A percentile compares a stretch with the other conserved stretches of the same genome.
These are phyloP conservation scores for Brachymystax lenok DNA, from an alignment of 2,797 vertebrate species.

Conservation along the genomic window DNA sequence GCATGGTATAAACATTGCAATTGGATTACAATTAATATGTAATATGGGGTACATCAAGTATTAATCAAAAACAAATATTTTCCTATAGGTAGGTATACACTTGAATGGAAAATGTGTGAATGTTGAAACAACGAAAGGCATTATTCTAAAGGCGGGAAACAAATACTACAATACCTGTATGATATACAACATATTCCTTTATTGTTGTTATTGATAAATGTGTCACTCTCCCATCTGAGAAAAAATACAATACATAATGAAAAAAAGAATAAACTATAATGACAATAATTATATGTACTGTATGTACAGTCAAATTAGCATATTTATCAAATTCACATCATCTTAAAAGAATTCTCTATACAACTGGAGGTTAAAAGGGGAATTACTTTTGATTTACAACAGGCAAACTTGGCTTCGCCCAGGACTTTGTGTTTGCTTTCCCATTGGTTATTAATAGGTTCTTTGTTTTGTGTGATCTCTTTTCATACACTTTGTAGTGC, in stretches of 20 bases:
- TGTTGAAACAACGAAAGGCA: not conserved
- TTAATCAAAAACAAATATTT: no score
- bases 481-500: conserved; percentile 19
- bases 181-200: conserved; percentile 68
- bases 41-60: no score
- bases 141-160: not conserved
- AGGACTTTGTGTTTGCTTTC: conserved; percentile 3
- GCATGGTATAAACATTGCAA: no score
- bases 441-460: not conserved
- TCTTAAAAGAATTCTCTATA: conserved; percentile 56
- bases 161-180: conserved; percentile 6
- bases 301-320: conserved; percentile 56
- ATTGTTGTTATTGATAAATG: conserved; percentile 71
- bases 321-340: conserved; percentile 55
- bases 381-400: conserved; percentile 42
- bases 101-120: not conserved
- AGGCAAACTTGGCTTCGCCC: conserved; percentile 28
- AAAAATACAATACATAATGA: conserved; percentile 59
- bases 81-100: not conserved
- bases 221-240: conserved; percentile 53
- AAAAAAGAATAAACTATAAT: conserved; percentile 61
- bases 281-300: conserved; percentile 39
- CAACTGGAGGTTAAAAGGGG: conserved; percentile 52
- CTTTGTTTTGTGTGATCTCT: conserved; percentile 11
- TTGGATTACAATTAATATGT: no score